Base-by-base conservation (phyloP, 2,888 invertebrate genomes). In the Theretra japonica region DNA sequence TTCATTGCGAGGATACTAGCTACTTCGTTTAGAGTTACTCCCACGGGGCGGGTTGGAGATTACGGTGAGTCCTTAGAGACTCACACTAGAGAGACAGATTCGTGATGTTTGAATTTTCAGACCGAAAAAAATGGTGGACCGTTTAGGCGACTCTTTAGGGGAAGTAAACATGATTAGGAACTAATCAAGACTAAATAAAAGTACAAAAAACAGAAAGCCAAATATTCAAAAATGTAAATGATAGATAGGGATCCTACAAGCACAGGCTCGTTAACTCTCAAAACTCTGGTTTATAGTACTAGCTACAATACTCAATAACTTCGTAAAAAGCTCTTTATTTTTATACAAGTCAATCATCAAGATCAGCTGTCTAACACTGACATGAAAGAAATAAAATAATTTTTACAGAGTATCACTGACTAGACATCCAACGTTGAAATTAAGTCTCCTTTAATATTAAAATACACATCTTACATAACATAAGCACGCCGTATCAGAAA, bases 1-100 rank as follows among this genome's bases (percentile, higher is more conserved):
- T 83, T 83, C 84, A 80, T 81, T 79, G 79, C 75, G 73, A 68
- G 77, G 75, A 73, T 75, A 75, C n/a, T 77, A 70, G 70, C 70
- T 33, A 71, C 62, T 71, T 72, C 59, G 59, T 53, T 69, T 48
- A 23, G 59, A 60, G 68, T 69, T 53, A 33, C 19, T 59, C 72
- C 19, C 69, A 19, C 0, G 69, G 69, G 72, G 53, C 59, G 58
- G 58, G 56, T 69, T 53, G 58, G 53, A 69, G 69, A 59, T 69
- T 69, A 60, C 69, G 69, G 62, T 71, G 33, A 11, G 19, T 65
- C 70, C 33, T 21, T 23, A 6, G 70, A 56, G 65, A 71, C 53
- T 15, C 58, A 28, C 11, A 33, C 19, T 8, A 25, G 17, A 5
- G 33, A 33, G 33, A 60, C 23, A 11, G 21, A 41, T 21, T n/a